Evolutionary conservation across 2,113 vertebrate species (phyloP).

Genomic region (Pachypanchax playfairii): DNA sequence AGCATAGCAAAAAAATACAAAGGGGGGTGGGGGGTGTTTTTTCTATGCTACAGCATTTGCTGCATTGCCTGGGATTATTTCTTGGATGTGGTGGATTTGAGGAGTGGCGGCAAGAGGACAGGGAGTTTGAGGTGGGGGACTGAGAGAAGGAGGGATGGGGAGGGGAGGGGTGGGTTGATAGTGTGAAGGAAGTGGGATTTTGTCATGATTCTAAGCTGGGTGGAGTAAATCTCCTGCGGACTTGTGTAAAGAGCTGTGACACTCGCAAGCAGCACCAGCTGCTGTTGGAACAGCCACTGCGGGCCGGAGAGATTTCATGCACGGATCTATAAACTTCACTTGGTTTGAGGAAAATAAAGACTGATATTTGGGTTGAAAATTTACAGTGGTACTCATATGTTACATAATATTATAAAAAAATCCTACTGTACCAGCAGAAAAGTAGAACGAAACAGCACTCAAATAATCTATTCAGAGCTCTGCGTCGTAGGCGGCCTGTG

Average conservation of each 20-base stretch:
- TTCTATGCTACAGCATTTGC: conserved; percentile 46
- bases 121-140: conserved; percentile 34
- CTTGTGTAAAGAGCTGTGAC: conserved; percentile 53
- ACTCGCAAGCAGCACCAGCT: conserved; percentile 32
- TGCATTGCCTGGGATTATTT: conserved; percentile 62
- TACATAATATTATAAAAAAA: conserved; percentile 42
- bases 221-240: conserved; percentile 62
- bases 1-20: conserved; percentile 42
- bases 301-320: conserved; percentile 13
- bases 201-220: conserved; percentile 67
- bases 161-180: conserved; percentile 30
- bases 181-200: conserved; percentile 66
- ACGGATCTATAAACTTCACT: conserved; percentile 3
- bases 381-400: conserved; percentile 28
- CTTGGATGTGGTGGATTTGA: conserved; percentile 65
- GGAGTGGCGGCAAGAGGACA: conserved; percentile 49
- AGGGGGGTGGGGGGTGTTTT: conserved; percentile 19
- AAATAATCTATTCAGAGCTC: conserved; percentile 42
- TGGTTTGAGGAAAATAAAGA: conserved; percentile 1
- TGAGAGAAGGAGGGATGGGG: conserved; percentile 13
- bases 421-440: conserved; percentile 25
- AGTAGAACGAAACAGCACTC: conserved; percentile 30
- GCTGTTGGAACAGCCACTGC: conserved; percentile 15
- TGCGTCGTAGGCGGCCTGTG: conserved; percentile 48
- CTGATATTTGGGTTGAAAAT: neutral